Conservation (phyloP, 2,113 vertebrate species). For the Willisornis vidua region DNA sequence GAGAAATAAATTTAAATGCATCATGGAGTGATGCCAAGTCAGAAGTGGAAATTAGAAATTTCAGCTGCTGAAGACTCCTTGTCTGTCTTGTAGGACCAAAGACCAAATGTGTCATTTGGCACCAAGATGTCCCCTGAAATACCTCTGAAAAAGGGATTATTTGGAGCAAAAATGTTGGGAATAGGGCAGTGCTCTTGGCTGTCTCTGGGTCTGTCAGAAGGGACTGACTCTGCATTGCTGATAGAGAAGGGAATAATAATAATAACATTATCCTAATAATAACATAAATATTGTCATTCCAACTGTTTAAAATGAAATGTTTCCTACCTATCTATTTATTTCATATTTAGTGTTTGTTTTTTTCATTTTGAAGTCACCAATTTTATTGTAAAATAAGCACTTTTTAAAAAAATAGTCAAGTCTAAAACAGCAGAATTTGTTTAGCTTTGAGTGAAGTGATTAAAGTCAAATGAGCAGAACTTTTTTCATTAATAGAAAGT, state of each 20-base stretch:
- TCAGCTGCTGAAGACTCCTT: conserved; percentile 19
- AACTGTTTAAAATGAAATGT: neutral
- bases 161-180: neutral
- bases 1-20: conserved; percentile 9
- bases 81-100: neutral
- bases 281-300: neutral
- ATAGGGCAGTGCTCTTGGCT: neutral
- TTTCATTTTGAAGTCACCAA: neutral
- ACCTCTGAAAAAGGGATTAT: neutral
- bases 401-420: neutral
- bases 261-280: neutral
- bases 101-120: neutral
- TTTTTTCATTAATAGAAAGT: neutral
- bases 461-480: neutral
- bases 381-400: neutral
- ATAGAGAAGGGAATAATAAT: neutral
- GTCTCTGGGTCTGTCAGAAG: neutral
- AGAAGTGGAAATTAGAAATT: conserved; percentile 8
- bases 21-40: neutral
- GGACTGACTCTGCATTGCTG: neutral
- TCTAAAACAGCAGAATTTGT: neutral
- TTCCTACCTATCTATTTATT: neutral
- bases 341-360: neutral
- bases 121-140: neutral
- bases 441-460: neutral